Evolutionary conservation across 1,140 invertebrate species (phyloP), one percentile per base, ranked within the genome.

Genomic region (Brachionus manjavacas): DNA sequence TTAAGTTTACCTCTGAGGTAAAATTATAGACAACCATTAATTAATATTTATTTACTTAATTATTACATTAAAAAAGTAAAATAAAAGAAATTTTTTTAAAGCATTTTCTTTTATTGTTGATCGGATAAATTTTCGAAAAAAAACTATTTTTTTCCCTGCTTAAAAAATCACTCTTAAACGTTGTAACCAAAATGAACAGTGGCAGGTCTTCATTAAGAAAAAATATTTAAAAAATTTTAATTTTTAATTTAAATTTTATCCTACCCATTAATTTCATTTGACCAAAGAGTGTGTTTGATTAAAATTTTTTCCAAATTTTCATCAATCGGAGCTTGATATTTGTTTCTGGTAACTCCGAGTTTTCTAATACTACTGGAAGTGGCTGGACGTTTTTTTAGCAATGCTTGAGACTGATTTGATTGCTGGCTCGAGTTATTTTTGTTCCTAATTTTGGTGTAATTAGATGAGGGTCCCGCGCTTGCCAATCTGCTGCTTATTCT

Each of bases 161-260:
- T 60, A 60, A 25, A 20, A 60, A 60, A 60, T 9, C 52, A 60
- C n/a, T 60, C 4, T 81, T 43, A 81, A 64, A 81, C 35, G 6
- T 81, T 81, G 39, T 81, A 81, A n/a, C 79, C 79, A 81, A 81
- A 81, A 64, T 81, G 79, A 41, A 81, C 79, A n/a, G 52, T 81
- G n/a, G 25, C 31, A 14, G 79, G 79, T 68, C 79, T 81, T 39
- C 23, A 4, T 64, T 39, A 43, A 81, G n/a, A 41, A 31, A 55
- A 35, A 35, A 35, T 35, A 7, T 35, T 35, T 6, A 35, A 35
- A 35, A 2, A 35, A 35, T 35, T 35, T 35, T 7, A 35, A 35
- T n/a, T n/a, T n/a, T n/a, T n/a, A 35, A 35, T 6, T 35, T 35
- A 7, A 35, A 35, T 7, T 35, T 35, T 1, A 52, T 16, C 20